Conservation (phyloP, 2,113 vertebrate species). For the Poeciliopsis turrubarensis region DNA sequence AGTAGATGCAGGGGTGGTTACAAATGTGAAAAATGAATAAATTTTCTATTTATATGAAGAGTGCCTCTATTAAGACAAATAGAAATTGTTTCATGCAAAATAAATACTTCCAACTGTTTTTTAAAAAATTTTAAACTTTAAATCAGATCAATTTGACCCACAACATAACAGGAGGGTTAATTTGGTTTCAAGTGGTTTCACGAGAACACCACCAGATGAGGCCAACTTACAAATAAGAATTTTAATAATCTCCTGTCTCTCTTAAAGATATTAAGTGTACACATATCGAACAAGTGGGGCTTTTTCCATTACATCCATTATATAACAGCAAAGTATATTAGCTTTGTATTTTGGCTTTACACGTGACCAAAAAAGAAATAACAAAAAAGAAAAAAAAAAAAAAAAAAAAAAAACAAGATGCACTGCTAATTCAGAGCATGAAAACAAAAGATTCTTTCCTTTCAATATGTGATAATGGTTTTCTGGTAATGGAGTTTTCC, state of each 20-base stretch:
- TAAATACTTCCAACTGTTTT: too few species aligned
- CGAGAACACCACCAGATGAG: slow-evolving; percentile 67
- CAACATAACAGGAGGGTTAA: slow-evolving; percentile 14
- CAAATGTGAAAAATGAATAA: too few species aligned
- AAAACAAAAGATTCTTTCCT: slow-evolving; percentile 64
- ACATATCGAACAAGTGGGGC: slow-evolving; percentile 39
- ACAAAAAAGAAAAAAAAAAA: neutral
- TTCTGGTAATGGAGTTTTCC: slow-evolving; percentile 60
- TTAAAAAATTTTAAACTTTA: too few species aligned
- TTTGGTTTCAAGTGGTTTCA: slow-evolving; percentile 59
- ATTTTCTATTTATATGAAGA: too few species aligned
- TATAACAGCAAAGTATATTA: slow-evolving; percentile 37
- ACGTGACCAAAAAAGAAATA: too few species aligned
- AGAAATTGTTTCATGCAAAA: too few species aligned
- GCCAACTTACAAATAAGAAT: slow-evolving; percentile 55
- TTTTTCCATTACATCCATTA: slow-evolving; percentile 22
- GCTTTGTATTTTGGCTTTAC: slow-evolving; percentile 38
- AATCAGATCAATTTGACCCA: too few species aligned
- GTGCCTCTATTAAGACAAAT: too few species aligned
- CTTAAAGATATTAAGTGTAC: slow-evolving; percentile 55
- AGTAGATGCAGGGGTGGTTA: too few species aligned
- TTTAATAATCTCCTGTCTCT: slow-evolving; percentile 43
- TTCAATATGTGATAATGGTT: slow-evolving; percentile 44
- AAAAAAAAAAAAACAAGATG: slow-evolving; percentile 5
- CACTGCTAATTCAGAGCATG: slow-evolving; percentile 29